Evolutionary conservation across 2,797 vertebrate genomes (phyloP), one percentile per base, ranked within the genome.

Genomic region (Podarcis siculus): DNA sequence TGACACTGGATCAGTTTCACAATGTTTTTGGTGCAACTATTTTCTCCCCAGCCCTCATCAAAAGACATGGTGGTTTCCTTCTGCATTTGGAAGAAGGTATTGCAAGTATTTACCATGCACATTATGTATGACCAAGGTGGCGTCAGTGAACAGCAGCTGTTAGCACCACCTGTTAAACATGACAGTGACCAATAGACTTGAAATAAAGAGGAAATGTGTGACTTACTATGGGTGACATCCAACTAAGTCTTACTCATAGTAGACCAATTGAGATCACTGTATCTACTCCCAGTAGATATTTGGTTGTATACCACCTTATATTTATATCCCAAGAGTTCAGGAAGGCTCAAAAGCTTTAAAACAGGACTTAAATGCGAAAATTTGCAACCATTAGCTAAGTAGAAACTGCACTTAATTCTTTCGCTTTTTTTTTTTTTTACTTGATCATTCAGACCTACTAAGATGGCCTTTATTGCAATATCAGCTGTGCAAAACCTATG

Each of bases 401-500:
- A 37, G 35, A 87, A 66, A 58, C 17, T 32, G 15, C 37, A 15
- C 25, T 17, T 25, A 42, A 42, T 25, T 72, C 25, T 35, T 23
- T 69, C 66, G 13, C 39, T 12, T 66, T 80, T 39, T 37, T 55
- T 85, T 37, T 85, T 73, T 32, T 45, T 30, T 25, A 32, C 25
- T 49, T 89, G 42, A 42, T 45, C 32, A 66, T 79, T 80, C 25
- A 12, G 58, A 89, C 75, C 66, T 73, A 73, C 55, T 61, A 72
- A 30, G 12, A 84, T 27, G 23, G 66, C 42, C 61, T 39, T 76
- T 85, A 89, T 17, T 89, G 88, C 78, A 86, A 30, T 67, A 76
- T 27, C 61, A 85, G 78, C 42, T 81, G 32, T 67, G 49, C 4
- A 45, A 69, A 82, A 82, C 49, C 13, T 55, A 27, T 23, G 87